Conservation (phyloP, 1,140 invertebrate species). For the Lepeophtheirus salmonis region DNA sequence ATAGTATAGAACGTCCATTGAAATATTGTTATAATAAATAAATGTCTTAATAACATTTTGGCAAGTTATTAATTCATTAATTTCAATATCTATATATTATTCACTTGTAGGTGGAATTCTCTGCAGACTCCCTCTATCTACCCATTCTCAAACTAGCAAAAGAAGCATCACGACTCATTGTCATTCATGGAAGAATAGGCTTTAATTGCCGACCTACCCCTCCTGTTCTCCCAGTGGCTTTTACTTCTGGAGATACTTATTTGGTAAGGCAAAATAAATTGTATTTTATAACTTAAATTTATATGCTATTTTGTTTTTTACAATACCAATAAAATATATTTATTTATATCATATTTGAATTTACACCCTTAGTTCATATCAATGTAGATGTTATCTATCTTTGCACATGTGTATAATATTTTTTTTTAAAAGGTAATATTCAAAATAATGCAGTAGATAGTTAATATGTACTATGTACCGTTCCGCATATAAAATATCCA, state of each 20-base stretch:
- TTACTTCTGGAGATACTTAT: constrained; percentile 10
- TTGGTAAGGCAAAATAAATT: constrained; percentile 1
- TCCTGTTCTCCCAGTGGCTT: constrained; percentile 10
- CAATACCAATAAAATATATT: too few relatives aligned
- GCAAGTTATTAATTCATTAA: too few relatives aligned
- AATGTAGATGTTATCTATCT: too few relatives aligned
- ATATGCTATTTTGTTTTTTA: not conserved
- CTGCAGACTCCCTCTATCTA: constrained; percentile 4
- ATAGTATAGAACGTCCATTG: not conserved
- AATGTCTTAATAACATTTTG: too few relatives aligned
- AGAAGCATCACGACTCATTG: constrained; percentile 2
- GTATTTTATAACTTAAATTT: not conserved
- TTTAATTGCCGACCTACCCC: not conserved
- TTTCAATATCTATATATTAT: not conserved
- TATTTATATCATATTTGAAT: too few relatives aligned
- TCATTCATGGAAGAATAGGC: not conserved
- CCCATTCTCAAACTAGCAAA: constrained; percentile 9
- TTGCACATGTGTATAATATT: too few relatives aligned
- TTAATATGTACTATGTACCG: too few relatives aligned
- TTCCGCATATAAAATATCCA: too few relatives aligned
- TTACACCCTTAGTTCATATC: too few relatives aligned
- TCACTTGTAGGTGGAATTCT: constrained; percentile 9
- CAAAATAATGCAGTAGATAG: too few relatives aligned
- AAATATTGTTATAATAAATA: too few relatives aligned
- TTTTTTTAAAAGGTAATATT: too few relatives aligned